Base-by-base conservation (phyloP, 2,888 invertebrate genomes). In the Lithophane leautieri region DNA sequence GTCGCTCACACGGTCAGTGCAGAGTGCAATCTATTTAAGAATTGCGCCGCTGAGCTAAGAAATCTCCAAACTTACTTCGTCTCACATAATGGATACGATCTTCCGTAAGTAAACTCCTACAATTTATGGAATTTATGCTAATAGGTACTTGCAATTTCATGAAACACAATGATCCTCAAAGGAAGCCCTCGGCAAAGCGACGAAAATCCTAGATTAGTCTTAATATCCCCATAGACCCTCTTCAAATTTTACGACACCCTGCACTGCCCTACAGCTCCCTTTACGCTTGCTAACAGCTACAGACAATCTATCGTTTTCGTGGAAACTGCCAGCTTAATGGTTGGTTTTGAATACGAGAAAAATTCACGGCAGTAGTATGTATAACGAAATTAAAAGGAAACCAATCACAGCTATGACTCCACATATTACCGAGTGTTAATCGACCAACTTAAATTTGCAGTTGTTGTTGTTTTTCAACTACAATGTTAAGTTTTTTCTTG, bases 1-100 rank as follows among this genome's bases (percentile, higher is more conserved):
- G 87, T 96, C 14, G 93, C 95, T 70, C 95, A 96, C 85, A 93
- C 94, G 0, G 95, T 92, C 56, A 91, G 93, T 76, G 25, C 89
- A 0, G 91, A 92, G 68, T 96, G 96, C 82, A 52, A 83, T 44
- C 73, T 79, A 3, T 95, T 95, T 86, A 78, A 81, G 7, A 81
- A 86, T 44, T 96, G 96, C 80, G 94, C 94, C 0, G 93, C 94
- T 0, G 92, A 93, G 73, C 60, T 96, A 58, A 88, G 94, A 2
- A 93, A 86, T 65, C 54, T 96, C 2, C 95, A 96, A 84, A 8
- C 50, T 3, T 93, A 91, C 79, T 94, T 79, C 79, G 52, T 91
- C 9, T 67, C 73, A 0, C 28, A 63, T 0, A 22, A 76, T 0
- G 47, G 77, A 1, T 86, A 90, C 44, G 90, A 90, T 73, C 65